Base-by-base conservation (phyloP, 2,888 invertebrate species). In the Opisthograptis luteolata region DNA sequence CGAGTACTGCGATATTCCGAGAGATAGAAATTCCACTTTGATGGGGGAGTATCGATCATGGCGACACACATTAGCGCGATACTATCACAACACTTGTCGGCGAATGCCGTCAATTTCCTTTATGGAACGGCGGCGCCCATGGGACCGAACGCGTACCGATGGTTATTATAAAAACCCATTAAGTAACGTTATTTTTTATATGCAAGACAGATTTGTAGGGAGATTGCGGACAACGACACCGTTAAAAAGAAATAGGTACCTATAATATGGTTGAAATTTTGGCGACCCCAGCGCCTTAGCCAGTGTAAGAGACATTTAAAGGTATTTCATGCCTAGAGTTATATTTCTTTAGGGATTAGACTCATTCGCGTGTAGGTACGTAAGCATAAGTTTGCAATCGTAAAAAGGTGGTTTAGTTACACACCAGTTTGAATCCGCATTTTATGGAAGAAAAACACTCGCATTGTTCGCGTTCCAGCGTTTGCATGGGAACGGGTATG, bases 51-150 rank as follows among this genome's bases (percentile, higher is more conserved):
- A 81, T 81, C 74, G 79, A 81, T 85, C 77, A 76, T 68, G 68
- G 66, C 65, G 64, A 64, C 74, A 79, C 74, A 77, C 80, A 81
- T 84, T 81, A 82, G 72, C 65, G 68, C 70, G 82, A 85, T 86
- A 82, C 66, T 76, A 83, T 85, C 83, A 69, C 69, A 79, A 74
- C 77, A 77, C 79, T 80, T 79, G 77, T 79, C 73, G 70, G 67
- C 68, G 70, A 73, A 71, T 68, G 77, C 76, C 77, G 68, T 71
- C 77, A 75, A 73, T 76, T 68, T 68, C 66, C 67, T 64, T 74
- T 75, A 73, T 68, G 66, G 64, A 61, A 54, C 57, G 51, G 64
- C 69, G 72, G 57, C 76, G 42, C 77, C 76, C 70, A 32, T 35
- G 66, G 60, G 68, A 66, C 53, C 58, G 39, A 55, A 61, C 62